Percentiles rank a stretch among this genome's conserved stretches.
phyloP scores from a whole-genome alignment of 2,113 vertebrate species.

The Nesogale talazaci region DNA sequence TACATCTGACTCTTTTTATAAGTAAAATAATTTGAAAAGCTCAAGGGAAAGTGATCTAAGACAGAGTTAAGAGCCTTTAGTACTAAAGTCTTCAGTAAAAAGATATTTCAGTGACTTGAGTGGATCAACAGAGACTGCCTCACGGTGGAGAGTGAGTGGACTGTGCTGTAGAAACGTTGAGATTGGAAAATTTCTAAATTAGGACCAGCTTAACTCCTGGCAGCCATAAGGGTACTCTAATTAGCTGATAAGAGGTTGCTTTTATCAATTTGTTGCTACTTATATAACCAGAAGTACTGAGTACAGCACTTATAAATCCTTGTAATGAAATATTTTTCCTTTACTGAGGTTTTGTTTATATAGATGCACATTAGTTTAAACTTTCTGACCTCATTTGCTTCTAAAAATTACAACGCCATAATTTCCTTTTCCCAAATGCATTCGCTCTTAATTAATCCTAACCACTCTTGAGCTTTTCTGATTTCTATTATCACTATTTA shows the following conservation, averaged over 20 bases:
- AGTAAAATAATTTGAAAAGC: neutral
- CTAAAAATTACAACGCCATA: constrained; percentile 73
- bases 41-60: neutral
- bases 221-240: neutral
- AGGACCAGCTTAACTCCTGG: neutral
- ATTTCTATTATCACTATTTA: constrained; percentile 86
- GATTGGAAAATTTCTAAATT: constrained; percentile 17
- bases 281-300: constrained; percentile 9
- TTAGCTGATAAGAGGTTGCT: constrained; percentile 38
- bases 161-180: neutral
- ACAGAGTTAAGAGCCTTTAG: neutral
- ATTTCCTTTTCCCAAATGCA: constrained; percentile 81
- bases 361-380: constrained; percentile 81
- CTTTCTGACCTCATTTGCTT: constrained; percentile 83
- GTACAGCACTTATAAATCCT: constrained; percentile 42
- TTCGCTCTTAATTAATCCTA: constrained; percentile 85
- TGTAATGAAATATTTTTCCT: constrained; percentile 61
- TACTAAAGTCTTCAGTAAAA: neutral
- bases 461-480: constrained; percentile 79
- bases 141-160: neutral
- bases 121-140: neutral
- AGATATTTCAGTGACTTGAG: neutral
- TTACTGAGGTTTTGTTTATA: constrained; percentile 78
- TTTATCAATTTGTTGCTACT: constrained; percentile 63
- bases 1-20: rapidly evolving